Base-by-base conservation (phyloP, 2,888 invertebrate genomes). In the Chorisops tibialis region DNA sequence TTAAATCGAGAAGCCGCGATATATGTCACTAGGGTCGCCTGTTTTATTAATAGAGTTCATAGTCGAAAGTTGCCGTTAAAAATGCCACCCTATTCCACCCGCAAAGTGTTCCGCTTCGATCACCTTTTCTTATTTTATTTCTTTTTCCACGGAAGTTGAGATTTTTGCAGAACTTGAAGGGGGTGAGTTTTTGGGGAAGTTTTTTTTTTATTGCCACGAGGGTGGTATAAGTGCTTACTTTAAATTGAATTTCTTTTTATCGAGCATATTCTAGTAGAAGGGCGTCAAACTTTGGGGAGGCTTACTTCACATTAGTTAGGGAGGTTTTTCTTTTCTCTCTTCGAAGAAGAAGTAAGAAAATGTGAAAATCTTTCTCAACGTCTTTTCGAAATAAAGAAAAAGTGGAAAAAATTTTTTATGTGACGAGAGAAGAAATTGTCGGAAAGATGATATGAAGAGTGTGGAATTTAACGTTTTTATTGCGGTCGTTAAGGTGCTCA, bases 241-340 rank as follows among this genome's bases (percentile, higher is more conserved):
- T 56, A 63, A 63, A 63, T 63, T 63, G 63, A 63, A 63, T 63
- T 63, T 63, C 60, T 59, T 63, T 63, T 63, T 51, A 63, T 52
- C 61, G 63, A 49, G 30, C 38, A 43, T 54, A 56, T 45, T 43
- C 43, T 39, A 54, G 54, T 41, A 39, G 54, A 19, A 14, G 12
- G 41, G 47, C 35, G 48, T 22, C 43, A 43, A 43, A 56, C 43
- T 56, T 9, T 30, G 30, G 30, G 30, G 30, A 30, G 30, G 30
- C 19, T 16, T 43, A 43, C 30, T 30, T 30, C 30, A 30, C 30
- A 30, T 30, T 30, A 30, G 30, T 30, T 30, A 9, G 30, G 30
- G 30, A 7, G 30, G 30, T 30, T 30, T 30, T 30, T 30, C 7
- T 24, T 30, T 30, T 2, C 30, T 30, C n/a, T n/a, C 30, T 50